phyloP scores from a whole-genome alignment of 2,797 vertebrate species.

The Hypotaenidia philippensis region DNA sequence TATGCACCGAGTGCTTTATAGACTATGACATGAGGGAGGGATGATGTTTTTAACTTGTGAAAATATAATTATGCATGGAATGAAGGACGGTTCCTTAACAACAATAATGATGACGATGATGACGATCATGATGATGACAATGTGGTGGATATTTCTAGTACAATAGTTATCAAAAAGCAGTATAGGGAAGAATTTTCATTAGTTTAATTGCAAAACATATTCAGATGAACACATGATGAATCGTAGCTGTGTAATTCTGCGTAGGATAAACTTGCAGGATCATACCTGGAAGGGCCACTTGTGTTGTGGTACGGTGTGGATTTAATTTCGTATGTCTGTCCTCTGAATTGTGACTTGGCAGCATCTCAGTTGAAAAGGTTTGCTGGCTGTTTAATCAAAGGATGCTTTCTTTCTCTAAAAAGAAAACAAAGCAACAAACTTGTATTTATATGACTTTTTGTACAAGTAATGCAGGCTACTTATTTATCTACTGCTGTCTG shows the following conservation, averaged over 20 bases:
- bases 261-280: background rate
- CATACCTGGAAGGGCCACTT: background rate
- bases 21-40: background rate
- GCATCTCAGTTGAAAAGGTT: conserved; percentile 30
- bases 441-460: conserved; percentile 79
- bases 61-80: conserved; percentile 22
- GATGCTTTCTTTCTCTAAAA: conserved; percentile 67
- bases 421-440: conserved; percentile 52
- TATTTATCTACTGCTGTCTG: conserved; percentile 76
- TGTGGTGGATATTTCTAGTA: conserved; percentile 24
- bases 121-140: background rate
- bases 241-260: background rate
- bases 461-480: conserved; percentile 80
- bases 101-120: background rate
- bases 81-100: conserved; percentile 32
- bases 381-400: conserved; percentile 71
- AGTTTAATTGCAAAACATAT: background rate
- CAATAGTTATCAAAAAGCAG: conserved; percentile 19
- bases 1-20: conserved; percentile 54
- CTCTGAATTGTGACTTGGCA: conserved; percentile 73
- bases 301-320: conserved; percentile 50
- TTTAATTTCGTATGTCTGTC: conserved; percentile 73
- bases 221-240: background rate
- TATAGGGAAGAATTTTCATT: background rate
- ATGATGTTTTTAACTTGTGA: conserved; percentile 5